These are phyloP conservation scores for Rhabdornis inornatus DNA, from an alignment of 2,113 vertebrate species.

Conservation along the genomic window DNA sequence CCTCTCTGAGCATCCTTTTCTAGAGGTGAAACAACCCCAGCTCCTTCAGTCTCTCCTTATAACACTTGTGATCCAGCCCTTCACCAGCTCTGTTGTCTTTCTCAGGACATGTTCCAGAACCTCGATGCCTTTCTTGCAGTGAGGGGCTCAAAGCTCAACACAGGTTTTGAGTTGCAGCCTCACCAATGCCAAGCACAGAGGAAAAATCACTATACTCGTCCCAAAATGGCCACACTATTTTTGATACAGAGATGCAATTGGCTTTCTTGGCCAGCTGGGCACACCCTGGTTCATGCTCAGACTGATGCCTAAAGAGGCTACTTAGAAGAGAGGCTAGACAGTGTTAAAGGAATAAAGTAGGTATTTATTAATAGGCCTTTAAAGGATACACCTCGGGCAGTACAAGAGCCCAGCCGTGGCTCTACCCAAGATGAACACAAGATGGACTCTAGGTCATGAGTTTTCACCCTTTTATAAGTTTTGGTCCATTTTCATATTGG, in stretches of 20 bases:
- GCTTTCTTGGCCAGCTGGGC: neutral
- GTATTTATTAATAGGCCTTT: no score
- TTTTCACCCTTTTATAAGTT: no score
- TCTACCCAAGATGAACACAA: no score
- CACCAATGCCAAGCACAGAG: neutral
- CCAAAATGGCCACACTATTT: rapidly evolving
- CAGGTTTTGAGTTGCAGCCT: neutral
- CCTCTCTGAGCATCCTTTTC: neutral
- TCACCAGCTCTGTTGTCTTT: neutral
- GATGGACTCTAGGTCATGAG: no score
- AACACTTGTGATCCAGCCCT: neutral
- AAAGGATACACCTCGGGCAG: no score
- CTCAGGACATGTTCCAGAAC: neutral
- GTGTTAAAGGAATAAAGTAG: no score
- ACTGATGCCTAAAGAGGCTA: no score
- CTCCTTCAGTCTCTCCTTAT: neutral
- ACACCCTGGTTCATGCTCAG: neutral
- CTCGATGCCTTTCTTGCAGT: neutral
- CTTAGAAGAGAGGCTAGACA: no score
- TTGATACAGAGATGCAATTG: neutral
- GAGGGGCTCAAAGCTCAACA: neutral
- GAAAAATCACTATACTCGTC: neutral
- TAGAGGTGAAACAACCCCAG: neutral
- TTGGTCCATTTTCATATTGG: no score
- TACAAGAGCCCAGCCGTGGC: no score